Percentiles rank a stretch among this genome's conserved stretches.
These are phyloP conservation scores for Pteropus rufus DNA, from an alignment of 2,797 vertebrate species.

Conservation along the genomic window DNA sequence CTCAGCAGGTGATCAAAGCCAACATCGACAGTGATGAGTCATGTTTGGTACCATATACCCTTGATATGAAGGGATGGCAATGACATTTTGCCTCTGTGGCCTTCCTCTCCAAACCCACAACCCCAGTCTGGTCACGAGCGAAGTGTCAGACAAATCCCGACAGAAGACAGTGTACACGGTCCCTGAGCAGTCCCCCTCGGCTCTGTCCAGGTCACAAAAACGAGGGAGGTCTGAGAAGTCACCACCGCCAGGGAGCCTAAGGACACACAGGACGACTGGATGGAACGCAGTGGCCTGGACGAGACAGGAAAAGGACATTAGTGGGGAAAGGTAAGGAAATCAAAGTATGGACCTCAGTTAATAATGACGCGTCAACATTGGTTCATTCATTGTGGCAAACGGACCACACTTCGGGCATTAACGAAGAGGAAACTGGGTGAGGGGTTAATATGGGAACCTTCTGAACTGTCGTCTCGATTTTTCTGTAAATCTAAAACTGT, in stretches of 20 bases:
- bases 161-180: neutral
- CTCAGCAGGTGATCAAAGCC: neutral
- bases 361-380: rapidly evolving
- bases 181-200: neutral
- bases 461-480: neutral
- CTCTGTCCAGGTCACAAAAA: neutral
- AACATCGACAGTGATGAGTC: rapidly evolving
- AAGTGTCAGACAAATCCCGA: neutral
- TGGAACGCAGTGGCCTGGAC: neutral
- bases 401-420: too few relatives aligned
- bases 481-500: neutral
- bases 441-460: neutral
- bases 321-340: neutral
- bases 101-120: neutral
- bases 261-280: rapidly evolving
- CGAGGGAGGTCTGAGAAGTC: neutral
- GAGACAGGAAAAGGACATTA: neutral
- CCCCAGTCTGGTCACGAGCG: neutral
- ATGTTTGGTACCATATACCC: too few relatives aligned
- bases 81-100: neutral
- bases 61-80: neutral
- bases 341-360: neutral
- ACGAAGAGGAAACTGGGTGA: neutral
- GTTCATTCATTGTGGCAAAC: neutral
- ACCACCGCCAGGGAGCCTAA: neutral